Evolutionary conservation across 1,140 invertebrate species (phyloP).

Genomic region (Drosophila busckii): DNA sequence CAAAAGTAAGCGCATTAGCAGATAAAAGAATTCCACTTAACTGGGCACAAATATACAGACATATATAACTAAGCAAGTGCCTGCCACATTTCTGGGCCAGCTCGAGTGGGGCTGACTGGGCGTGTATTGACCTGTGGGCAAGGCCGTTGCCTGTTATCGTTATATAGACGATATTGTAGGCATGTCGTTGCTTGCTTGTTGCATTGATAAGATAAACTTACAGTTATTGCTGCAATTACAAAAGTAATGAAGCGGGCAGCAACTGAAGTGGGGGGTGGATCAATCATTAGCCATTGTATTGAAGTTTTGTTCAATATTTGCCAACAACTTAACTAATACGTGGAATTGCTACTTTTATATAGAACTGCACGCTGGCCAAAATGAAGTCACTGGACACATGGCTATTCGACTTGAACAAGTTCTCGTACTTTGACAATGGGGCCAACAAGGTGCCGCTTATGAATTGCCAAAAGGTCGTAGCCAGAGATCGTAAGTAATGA

Average conservation of each 20-base stretch:
- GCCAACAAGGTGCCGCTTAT: slow-evolving; percentile 60
- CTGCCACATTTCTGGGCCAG: too few species aligned
- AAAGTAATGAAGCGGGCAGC: slow-evolving; percentile 26
- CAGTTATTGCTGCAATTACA: slow-evolving; percentile 34
- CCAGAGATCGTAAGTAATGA: slow-evolving; percentile 63
- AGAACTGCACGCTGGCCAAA: slow-evolving; percentile 73
- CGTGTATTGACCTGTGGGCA: too few species aligned
- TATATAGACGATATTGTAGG: not conserved
- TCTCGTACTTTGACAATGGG: slow-evolving; percentile 69
- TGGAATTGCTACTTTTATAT: slow-evolving; percentile 7
- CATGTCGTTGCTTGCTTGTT: not conserved
- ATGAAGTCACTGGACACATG: slow-evolving; percentile 69
- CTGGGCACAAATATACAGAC: too few species aligned
- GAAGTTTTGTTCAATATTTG: not conserved
- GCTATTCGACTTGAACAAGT: slow-evolving; percentile 70
- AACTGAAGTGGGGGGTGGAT: slow-evolving; percentile 17
- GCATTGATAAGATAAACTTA: slow-evolving; percentile 47
- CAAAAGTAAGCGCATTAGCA: too few species aligned
- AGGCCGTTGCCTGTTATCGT: slow-evolving; percentile 14
- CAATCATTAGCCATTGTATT: slow-evolving; percentile 38
- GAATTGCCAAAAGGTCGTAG: slow-evolving; percentile 76
- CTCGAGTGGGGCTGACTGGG: too few species aligned
- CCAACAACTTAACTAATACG: slow-evolving; percentile 1
- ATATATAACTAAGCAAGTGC: too few species aligned
- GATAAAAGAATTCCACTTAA: too few species aligned